A percentile compares a stretch with the other conserved stretches of the same genome.
phyloP scores from a whole-genome alignment of 2,113 vertebrate genomes.

The Coracopsis vasa region DNA sequence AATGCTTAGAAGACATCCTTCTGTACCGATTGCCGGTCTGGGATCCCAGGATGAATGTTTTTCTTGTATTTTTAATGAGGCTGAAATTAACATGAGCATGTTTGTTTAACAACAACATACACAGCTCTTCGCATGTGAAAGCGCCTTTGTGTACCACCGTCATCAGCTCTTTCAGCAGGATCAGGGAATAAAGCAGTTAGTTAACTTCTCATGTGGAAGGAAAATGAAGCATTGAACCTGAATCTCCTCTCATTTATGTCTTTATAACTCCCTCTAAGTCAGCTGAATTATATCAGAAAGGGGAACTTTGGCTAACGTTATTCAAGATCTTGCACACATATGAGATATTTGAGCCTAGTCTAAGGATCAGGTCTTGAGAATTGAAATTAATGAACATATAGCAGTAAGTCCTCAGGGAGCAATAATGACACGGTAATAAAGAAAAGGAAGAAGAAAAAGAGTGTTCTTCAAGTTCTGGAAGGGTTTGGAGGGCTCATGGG shows the following conservation, averaged over 20 bases:
- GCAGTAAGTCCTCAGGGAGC: background rate
- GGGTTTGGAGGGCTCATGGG: background rate
- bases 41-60: conserved; percentile 28
- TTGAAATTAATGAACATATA: background rate
- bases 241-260: background rate
- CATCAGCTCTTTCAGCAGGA: background rate
- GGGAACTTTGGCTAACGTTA: background rate
- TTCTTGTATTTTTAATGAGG: conserved; percentile 49
- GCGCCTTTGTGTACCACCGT: background rate
- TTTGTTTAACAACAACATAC: conserved; percentile 26
- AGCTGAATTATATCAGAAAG: background rate
- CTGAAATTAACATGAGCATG: conserved; percentile 19
- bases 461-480: background rate
- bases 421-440: background rate
- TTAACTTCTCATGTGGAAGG: background rate
- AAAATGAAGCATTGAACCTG: background rate
- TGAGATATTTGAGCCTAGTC: background rate
- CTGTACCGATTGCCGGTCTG: background rate
- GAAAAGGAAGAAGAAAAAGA: background rate
- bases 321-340: background rate
- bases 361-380: background rate
- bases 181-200: conserved; percentile 1
- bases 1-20: background rate
- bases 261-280: background rate
- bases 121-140: background rate